Percentiles rank a stretch among this genome's conserved stretches.
These are phyloP conservation scores for Galemys pyrenaicus DNA, from an alignment of 2,113 vertebrate genomes.

Conservation along the genomic window DNA sequence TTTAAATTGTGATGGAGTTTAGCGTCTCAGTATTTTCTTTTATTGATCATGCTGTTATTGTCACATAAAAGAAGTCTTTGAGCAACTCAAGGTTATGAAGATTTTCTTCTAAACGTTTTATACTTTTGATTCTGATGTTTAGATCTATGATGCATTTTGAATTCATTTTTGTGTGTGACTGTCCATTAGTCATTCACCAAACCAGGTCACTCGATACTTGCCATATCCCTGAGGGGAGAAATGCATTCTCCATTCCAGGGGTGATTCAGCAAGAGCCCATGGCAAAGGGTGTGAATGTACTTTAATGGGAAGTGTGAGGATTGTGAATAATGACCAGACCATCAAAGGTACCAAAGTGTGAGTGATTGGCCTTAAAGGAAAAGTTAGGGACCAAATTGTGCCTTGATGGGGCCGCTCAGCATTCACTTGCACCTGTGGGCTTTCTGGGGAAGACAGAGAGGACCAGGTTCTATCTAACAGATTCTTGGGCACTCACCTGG, in stretches of 20 bases:
- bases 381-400: too few relatives aligned
- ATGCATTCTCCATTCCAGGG: not conserved
- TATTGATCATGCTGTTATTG: not conserved
- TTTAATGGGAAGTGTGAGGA: not conserved
- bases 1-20: conserved; percentile 13
- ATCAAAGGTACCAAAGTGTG: not conserved
- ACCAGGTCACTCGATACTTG: not conserved
- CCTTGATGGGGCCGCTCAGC: fast-evolving
- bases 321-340: not conserved
- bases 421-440: not conserved
- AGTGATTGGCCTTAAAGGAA: not conserved
- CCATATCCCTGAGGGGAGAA: fast-evolving
- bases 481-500: not conserved
- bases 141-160: not conserved
- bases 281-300: too few relatives aligned
- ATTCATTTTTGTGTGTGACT: not conserved
- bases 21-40: not conserved
- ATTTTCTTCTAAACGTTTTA: not conserved
- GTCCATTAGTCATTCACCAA: not conserved
- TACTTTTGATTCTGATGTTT: not conserved
- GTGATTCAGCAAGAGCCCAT: not conserved
- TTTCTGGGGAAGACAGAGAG: not conserved
- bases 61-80: not conserved
- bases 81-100: not conserved
- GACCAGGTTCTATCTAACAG: not conserved